These are phyloP conservation scores for Propsilocerus akamusi DNA, from an alignment of 1,140 invertebrate genomes.

Conservation along the genomic window DNA sequence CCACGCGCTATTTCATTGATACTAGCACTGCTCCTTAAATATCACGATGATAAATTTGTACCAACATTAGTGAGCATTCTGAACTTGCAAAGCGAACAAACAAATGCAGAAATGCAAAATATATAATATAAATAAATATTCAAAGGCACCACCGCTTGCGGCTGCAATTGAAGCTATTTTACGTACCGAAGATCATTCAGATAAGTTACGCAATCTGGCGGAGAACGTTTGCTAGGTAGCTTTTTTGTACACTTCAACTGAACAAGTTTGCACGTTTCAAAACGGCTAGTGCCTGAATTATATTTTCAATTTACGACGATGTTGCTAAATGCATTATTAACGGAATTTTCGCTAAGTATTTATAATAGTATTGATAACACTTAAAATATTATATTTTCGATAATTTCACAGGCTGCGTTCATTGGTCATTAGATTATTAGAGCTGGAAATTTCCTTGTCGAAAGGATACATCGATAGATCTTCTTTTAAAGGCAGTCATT, in stretches of 20 bases:
- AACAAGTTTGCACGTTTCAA: slow-evolving; percentile 39
- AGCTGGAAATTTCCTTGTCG: slow-evolving; percentile 43
- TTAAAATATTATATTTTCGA: background rate
- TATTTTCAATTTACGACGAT: slow-evolving; percentile 47
- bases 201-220: slow-evolving; percentile 50
- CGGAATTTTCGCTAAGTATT: slow-evolving; percentile 31
- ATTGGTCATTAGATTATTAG: slow-evolving; percentile 49
- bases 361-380: background rate
- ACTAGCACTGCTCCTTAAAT: slow-evolving; percentile 55
- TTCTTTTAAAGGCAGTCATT: slow-evolving; percentile 51
- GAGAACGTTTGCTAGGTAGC: slow-evolving; percentile 55
- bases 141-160: slow-evolving; percentile 39
- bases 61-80: slow-evolving; percentile 41
- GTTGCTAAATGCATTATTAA: slow-evolving; percentile 47
- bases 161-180: slow-evolving; percentile 39
- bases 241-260: slow-evolving; percentile 43
- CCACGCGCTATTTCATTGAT: slow-evolving; percentile 46
- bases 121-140: slow-evolving; percentile 42
- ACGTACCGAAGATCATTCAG: slow-evolving; percentile 42
- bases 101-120: slow-evolving; percentile 21
- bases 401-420: slow-evolving; percentile 30
- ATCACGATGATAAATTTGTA: slow-evolving; percentile 41
- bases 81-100: slow-evolving; percentile 12
- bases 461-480: slow-evolving; percentile 51
- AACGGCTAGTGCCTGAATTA: slow-evolving; percentile 44